These are phyloP conservation scores for Pogonus chalceus DNA, from an alignment of 1,140 invertebrate genomes.

Conservation along the genomic window DNA sequence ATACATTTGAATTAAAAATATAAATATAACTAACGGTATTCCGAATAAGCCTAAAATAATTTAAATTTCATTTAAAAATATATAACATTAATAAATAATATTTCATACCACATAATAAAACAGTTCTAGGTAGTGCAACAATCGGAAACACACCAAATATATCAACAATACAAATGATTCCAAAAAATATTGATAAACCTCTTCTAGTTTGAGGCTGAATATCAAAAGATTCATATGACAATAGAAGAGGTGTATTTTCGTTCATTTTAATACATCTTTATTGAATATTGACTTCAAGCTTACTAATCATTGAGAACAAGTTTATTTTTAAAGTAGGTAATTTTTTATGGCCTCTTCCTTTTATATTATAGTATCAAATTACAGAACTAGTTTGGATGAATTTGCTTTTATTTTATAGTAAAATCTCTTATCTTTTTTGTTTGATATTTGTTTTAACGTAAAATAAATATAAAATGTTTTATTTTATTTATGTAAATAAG, in stretches of 20 bases:
- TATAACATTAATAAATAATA: slow-evolving; percentile 10
- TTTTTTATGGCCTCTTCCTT: neutral
- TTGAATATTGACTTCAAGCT: neutral
- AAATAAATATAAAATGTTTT: too few species aligned
- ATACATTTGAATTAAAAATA: slow-evolving; percentile 63
- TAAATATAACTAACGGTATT: slow-evolving; percentile 51
- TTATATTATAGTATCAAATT: neutral
- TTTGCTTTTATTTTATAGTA: neutral
- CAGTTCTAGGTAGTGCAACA: slow-evolving; percentile 56
- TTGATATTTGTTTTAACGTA: too few species aligned
- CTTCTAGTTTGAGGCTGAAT: neutral
- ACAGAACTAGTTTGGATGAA: neutral
- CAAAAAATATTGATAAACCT: slow-evolving; percentile 55
- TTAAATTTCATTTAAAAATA: slow-evolving; percentile 11
- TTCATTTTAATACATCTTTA: neutral
- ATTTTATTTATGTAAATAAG: too few species aligned
- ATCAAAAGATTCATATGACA: neutral
- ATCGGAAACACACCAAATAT: slow-evolving; percentile 74
- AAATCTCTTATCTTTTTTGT: too few species aligned
- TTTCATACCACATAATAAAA: slow-evolving; percentile 57
- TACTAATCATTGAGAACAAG: neutral
- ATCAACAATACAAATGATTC: slow-evolving; percentile 64
- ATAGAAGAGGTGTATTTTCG: neutral
- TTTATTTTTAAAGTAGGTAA: neutral
- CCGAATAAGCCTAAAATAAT: slow-evolving; percentile 54